Percentiles rank a stretch among this genome's conserved stretches.
Evolutionary conservation across 2,888 invertebrate species (phyloP).

Genomic region (Phymatocera aterrima): DNA sequence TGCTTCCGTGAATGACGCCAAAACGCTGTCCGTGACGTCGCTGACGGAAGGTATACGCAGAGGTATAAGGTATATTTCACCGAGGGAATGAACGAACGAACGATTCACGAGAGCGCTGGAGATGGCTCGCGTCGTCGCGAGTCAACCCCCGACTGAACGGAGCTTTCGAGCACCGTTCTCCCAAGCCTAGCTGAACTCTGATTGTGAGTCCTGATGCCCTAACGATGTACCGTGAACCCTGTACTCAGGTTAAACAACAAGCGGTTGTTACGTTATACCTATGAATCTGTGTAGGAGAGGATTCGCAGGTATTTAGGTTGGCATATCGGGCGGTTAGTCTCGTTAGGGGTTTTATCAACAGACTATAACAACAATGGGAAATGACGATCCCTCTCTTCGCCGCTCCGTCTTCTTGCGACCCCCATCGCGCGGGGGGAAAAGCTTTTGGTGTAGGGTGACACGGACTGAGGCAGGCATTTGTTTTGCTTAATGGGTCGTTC

Average conservation of each 20-base stretch:
- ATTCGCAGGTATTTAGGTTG: not conserved
- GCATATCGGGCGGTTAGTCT: constrained; percentile 29
- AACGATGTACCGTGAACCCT: constrained; percentile 23
- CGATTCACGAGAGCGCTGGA: constrained; percentile 18
- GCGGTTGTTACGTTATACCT: no score
- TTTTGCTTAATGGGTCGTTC: constrained; percentile 41
- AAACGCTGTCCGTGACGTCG: constrained; percentile 2
- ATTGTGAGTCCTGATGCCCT: not conserved
- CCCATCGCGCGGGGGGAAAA: constrained; percentile 3
- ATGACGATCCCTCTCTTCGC: constrained; percentile 13
- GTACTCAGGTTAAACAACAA: constrained; percentile 33
- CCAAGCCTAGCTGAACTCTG: constrained; percentile 4
- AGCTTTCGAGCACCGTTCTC: constrained; percentile 13
- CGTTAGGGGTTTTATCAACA: not conserved
- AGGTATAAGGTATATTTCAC: not conserved
- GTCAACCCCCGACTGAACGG: constrained; percentile 39
- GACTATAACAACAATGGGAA: constrained; percentile 2
- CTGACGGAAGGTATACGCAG: not conserved
- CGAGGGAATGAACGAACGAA: not conserved
- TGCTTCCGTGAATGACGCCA: not conserved
- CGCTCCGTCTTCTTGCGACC: no score
- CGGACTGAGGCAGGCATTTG: constrained; percentile 36
- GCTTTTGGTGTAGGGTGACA: constrained; percentile 44
- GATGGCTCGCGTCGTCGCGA: constrained; percentile 41
- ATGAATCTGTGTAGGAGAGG: constrained; percentile 15